phyloP scores from a whole-genome alignment of 2,888 invertebrate species.

The Aspidiotus destructor region DNA sequence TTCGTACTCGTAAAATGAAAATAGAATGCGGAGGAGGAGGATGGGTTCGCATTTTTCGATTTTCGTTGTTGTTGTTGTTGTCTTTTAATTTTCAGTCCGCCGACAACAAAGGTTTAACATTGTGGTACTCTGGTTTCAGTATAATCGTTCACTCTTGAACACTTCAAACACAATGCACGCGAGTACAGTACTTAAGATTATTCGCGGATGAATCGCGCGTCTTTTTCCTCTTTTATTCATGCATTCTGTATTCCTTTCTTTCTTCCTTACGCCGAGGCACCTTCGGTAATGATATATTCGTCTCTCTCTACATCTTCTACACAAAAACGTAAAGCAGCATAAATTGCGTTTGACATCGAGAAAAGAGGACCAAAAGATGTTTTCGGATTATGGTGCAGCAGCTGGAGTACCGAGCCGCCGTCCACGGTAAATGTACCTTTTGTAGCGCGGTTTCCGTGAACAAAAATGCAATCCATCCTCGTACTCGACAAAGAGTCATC shows the following conservation, averaged over 20 bases:
- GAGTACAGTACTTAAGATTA: constrained; percentile 4
- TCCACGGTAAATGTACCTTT: constrained; percentile 1
- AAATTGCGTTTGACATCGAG: constrained; percentile 14
- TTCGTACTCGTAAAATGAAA: no score
- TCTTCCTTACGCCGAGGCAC: not conserved
- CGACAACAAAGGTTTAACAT: constrained; percentile 5
- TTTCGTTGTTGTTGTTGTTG: not conserved
- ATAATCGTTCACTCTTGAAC: constrained; percentile 11
- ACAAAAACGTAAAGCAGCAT: not conserved
- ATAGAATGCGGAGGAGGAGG: no score
- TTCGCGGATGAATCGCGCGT: not conserved
- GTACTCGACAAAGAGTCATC: constrained; percentile 2
- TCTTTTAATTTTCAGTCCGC: not conserved
- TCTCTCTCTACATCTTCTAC: no score
- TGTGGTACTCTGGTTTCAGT: constrained; percentile 3
- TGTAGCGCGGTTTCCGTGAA: not conserved
- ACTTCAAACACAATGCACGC: constrained; percentile 11
- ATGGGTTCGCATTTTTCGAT: no score
- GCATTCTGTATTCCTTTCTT: not conserved
- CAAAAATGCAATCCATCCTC: constrained; percentile 7
- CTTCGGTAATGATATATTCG: no score
- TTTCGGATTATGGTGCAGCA: not conserved
- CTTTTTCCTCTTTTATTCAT: not conserved
- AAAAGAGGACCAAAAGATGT: constrained; percentile 5
- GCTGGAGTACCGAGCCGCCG: constrained; percentile 4